Evolutionary conservation across 2,113 vertebrate genomes (phyloP), one percentile per base, ranked within the genome.

Genomic region (Formicarius rufipectus): DNA sequence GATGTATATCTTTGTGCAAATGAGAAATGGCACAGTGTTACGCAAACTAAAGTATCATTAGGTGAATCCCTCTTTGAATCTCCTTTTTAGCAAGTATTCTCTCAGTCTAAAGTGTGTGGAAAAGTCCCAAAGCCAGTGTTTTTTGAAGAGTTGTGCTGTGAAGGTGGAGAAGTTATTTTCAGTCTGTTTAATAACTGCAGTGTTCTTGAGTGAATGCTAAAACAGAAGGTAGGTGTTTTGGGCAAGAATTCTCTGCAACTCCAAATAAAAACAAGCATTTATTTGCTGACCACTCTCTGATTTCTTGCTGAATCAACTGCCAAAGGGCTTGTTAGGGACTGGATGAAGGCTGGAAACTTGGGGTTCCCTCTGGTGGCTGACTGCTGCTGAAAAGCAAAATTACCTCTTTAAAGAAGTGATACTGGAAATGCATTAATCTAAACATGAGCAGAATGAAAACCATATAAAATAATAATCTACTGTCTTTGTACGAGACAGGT

Each of bases 311-410:
- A 33, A 79, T 69, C 58, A 39, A 58, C 53, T 71, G 28, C 63
- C 67, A 27, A 33, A 87, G 78, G 35, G 42, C 11, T 89, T 68
- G 11, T 16, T 0, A 1, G 52, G 17, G 2, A 5, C 24, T 1
- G 3, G 9, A 5, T 19, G 24, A 78, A 91, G 25, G 66, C 66
- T 64, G 81, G 72, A 39, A 82, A 42, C 31, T 50, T 64, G 55
- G 66, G 62, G 87, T 78, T 95, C 94, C 95, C 93, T 90, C 94
- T 96, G 79, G 84, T 90, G 96, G 95, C 75, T 50, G 89, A 58
- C 31, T 50, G 23, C 76, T 59, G 27, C 9, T 79, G 42, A 82
- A 49, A 47, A 62, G 60, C 24, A 15, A 0, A 7, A 47, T 8
- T 4, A 1, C 44, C 31, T 66, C 62, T 55, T 31, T 50, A 35